These are phyloP conservation scores for Chloroclysta siterata DNA, from an alignment of 2,888 invertebrate genomes.

Conservation along the genomic window DNA sequence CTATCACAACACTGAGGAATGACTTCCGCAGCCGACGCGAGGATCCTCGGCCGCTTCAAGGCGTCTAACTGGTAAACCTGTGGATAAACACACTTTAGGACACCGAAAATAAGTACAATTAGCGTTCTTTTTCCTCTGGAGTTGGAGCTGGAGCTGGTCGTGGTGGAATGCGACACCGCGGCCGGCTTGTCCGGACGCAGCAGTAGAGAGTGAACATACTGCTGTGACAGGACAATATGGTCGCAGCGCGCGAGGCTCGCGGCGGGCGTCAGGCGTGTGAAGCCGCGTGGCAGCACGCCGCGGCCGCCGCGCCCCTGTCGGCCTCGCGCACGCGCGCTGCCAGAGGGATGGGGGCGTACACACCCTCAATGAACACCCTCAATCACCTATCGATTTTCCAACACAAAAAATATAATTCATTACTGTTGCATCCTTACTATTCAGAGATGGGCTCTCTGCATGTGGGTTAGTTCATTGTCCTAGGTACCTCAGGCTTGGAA, in stretches of 20 bases:
- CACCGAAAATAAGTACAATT: conserved; percentile 15
- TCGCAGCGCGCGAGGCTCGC: conserved; percentile 83
- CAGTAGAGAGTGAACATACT: conserved; percentile 93
- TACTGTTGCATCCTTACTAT: conserved; percentile 53
- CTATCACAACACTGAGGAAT: conserved; percentile 24
- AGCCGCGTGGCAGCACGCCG: conserved; percentile 71
- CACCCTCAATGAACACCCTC: conserved; percentile 80
- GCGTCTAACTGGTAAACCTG: conserved; percentile 26
- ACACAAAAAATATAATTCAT: conserved; percentile 79
- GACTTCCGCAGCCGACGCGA: conserved; percentile 4
- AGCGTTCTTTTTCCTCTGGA: conserved; percentile 19
- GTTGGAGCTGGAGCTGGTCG: conserved; percentile 43
- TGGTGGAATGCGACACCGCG: conserved; percentile 58
- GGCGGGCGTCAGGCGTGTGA: conserved; percentile 83
- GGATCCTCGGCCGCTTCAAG: conserved; percentile 23
- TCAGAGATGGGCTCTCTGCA: conserved; percentile 38
- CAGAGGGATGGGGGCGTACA: conserved; percentile 35
- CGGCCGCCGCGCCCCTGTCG: conserved; percentile 69
- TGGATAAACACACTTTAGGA: conserved; percentile 34
- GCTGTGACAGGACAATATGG: conserved; percentile 99
- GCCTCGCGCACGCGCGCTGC: conserved; percentile 64
- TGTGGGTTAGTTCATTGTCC: conserved; percentile 39
- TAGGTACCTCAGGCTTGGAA: not conserved
- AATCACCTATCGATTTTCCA: conserved; percentile 62
- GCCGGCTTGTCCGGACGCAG: conserved; percentile 94